A percentile compares a stretch with the other conserved stretches of the same genome.
Evolutionary conservation across 2,113 vertebrate species (phyloP).

Genomic region (cattle (Bos taurus)): ARS-UCD2.0 NC_037344.1:1200001-1200500

Average conservation of each 20-base stretch:
- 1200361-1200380: not conserved
- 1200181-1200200: not conserved
- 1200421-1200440: not conserved
- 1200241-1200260: not conserved
- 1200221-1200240: not conserved
- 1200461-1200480: not conserved
- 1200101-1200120: not conserved
- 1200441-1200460: not conserved
- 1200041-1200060: not conserved
- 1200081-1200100: not conserved
- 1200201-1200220: not conserved
- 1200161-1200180: not conserved
- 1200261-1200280: not conserved
- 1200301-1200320: not conserved
- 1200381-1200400: not conserved
- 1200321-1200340: not conserved
- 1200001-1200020: not conserved
- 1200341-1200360: not conserved
- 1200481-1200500: not conserved
- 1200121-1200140: not conserved
- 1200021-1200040: not conserved
- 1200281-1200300: not conserved
- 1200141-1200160: not conserved
- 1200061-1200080: not conserved
- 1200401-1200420: not conserved